Percentiles rank a stretch among this genome's conserved stretches.
These are phyloP conservation scores for Iguana delicatissima DNA, from an alignment of 2,797 vertebrate genomes.

Conservation along the genomic window DNA sequence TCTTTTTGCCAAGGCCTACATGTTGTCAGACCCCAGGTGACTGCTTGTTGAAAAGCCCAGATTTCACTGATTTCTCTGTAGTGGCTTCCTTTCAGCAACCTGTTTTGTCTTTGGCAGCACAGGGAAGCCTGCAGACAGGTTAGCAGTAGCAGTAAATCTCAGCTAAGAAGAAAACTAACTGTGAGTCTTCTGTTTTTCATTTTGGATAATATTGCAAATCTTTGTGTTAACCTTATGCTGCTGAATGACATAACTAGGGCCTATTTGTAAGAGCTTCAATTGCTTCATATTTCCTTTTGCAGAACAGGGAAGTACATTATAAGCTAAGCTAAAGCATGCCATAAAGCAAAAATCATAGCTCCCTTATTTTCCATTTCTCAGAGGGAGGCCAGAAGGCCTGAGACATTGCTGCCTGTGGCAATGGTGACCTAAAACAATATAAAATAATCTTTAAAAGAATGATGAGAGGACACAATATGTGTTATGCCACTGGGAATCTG, in stretches of 20 bases:
- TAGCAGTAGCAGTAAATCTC: background rate
- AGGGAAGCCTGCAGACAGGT: background rate
- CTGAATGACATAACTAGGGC: background rate
- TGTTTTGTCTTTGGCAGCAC: background rate
- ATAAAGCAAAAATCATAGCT: too few species aligned
- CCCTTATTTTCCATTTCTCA: too few species aligned
- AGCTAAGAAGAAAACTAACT: background rate
- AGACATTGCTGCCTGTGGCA: background rate
- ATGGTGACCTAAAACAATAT: background rate
- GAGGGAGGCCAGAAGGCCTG: too few species aligned
- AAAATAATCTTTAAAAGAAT: background rate
- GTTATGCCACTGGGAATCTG: background rate
- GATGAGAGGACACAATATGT: background rate
- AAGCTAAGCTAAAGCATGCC: too few species aligned
- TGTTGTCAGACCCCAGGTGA: too few species aligned
- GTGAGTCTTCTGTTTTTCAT: background rate
- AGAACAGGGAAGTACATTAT: too few species aligned
- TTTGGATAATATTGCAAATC: background rate
- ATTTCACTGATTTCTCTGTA: background rate
- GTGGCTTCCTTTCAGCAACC: background rate
- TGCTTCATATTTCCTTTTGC: too few species aligned
- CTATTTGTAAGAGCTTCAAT: too few species aligned
- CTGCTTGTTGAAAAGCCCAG: too few species aligned
- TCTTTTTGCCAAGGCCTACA: too few species aligned
- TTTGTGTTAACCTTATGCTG: background rate